phyloP scores from a whole-genome alignment of 2,888 invertebrate genomes.

The Polyommatus icarus region DNA sequence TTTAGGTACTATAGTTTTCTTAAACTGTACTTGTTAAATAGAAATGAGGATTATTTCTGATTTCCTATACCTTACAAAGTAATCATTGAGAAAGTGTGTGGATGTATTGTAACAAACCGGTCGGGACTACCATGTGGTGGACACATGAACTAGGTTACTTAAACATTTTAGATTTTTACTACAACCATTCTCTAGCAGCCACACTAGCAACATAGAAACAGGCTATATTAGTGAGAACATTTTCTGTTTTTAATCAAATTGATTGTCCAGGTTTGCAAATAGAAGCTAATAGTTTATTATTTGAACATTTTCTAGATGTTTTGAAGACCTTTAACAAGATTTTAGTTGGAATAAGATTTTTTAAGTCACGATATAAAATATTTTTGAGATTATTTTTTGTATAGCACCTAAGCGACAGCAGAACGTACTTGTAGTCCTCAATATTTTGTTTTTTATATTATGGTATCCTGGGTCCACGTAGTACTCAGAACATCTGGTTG shows the following conservation, averaged over 20 bases:
- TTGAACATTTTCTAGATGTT: not conserved
- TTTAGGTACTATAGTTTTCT: not conserved
- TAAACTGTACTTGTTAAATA: not conserved
- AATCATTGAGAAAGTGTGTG: not conserved
- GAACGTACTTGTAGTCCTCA: not conserved
- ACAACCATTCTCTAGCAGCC: not conserved
- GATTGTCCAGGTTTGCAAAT: not conserved
- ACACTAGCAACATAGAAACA: not conserved
- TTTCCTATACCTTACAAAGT: not conserved
- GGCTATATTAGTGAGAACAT: not conserved
- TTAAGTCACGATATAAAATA: not conserved
- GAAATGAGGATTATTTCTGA: not conserved
- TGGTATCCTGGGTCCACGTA: not conserved
- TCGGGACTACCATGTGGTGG: constrained; percentile 57
- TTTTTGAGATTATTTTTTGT: not conserved
- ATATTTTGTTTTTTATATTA: not conserved
- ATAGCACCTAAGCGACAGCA: not conserved
- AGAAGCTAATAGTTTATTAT: not conserved
- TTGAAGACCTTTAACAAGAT: not conserved
- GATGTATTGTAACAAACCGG: constrained; percentile 52
- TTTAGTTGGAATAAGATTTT: too few species aligned
- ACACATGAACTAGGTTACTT: constrained; percentile 57
- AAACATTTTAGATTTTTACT: not conserved
- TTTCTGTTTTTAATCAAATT: not conserved
- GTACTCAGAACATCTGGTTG: constrained; percentile 1